A percentile compares a stretch with the other conserved stretches of the same genome.
Evolutionary conservation across 1,140 invertebrate genomes (phyloP).

Genomic region (Lucilia sericata): DNA sequence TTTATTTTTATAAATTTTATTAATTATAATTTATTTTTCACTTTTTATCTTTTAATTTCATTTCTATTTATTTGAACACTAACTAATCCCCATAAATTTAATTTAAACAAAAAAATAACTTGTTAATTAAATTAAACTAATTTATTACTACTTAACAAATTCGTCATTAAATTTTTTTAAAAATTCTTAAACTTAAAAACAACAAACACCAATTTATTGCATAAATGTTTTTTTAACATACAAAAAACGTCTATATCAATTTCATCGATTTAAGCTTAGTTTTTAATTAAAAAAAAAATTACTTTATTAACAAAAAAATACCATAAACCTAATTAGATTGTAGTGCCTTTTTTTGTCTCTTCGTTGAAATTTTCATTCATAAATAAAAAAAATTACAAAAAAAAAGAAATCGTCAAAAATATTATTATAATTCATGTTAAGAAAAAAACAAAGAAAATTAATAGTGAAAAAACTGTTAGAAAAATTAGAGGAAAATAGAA

Average conservation of each 20-base stretch:
- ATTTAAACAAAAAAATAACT: too few relatives aligned
- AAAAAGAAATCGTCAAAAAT: constrained; percentile 22
- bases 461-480: neutral
- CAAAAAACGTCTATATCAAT: neutral
- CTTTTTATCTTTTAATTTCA: too few relatives aligned
- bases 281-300: constrained; percentile 36
- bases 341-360: constrained; percentile 42
- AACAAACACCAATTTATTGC: constrained; percentile 36
- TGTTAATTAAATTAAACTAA: too few relatives aligned
- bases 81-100: too few relatives aligned
- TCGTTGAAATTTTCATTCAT: constrained; percentile 32
- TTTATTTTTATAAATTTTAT: too few relatives aligned
- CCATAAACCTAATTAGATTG: constrained; percentile 35
- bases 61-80: too few relatives aligned
- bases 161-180: too few relatives aligned
- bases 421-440: neutral
- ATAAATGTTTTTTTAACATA: constrained; percentile 32
- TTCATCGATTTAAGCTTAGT: constrained; percentile 43
- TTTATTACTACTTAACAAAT: too few relatives aligned
- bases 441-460: neutral
- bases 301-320: neutral
- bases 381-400: neutral
- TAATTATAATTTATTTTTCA: too few relatives aligned
- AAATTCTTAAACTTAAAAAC: neutral
- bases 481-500: neutral